phyloP scores from a whole-genome alignment of 1,140 invertebrate genomes.

The Hylaeus anthracinus region DNA sequence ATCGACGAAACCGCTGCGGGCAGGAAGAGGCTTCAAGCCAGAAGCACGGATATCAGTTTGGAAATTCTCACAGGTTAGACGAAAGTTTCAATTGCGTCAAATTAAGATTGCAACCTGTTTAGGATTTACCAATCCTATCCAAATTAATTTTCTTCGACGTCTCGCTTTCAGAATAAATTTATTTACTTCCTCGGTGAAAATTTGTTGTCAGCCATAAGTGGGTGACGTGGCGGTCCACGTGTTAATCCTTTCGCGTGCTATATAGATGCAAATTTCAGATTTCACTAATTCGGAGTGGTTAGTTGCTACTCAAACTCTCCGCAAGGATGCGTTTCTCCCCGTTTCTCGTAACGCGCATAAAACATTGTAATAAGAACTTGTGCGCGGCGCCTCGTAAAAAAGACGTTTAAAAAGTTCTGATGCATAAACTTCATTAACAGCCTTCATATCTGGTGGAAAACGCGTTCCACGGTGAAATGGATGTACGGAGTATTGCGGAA shows the following conservation, averaged over 20 bases:
- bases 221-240: too few species aligned
- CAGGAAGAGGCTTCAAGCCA: slow-evolving; percentile 84
- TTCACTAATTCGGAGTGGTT: not conserved
- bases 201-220: too few species aligned
- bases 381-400: not conserved
- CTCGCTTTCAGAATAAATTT: too few species aligned
- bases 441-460: not conserved
- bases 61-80: slow-evolving; percentile 85
- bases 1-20: slow-evolving; percentile 83
- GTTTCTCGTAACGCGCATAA: not conserved
- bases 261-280: not conserved
- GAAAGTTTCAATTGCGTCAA: too few species aligned
- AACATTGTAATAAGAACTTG: not conserved
- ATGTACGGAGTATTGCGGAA: slow-evolving; percentile 4
- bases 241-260: too few species aligned
- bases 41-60: slow-evolving; percentile 87
- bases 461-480: not conserved
- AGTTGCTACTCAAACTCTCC: not conserved
- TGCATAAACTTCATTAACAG: slow-evolving; percentile 18
- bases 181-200: too few species aligned
- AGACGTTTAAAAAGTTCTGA: not conserved
- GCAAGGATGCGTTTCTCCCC: not conserved
- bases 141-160: too few species aligned
- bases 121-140: too few species aligned
- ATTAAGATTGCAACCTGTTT: too few species aligned